Evolutionary conservation across 2,888 invertebrate species (phyloP).

Genomic region (Branchipolynoe longqiensis): DNA sequence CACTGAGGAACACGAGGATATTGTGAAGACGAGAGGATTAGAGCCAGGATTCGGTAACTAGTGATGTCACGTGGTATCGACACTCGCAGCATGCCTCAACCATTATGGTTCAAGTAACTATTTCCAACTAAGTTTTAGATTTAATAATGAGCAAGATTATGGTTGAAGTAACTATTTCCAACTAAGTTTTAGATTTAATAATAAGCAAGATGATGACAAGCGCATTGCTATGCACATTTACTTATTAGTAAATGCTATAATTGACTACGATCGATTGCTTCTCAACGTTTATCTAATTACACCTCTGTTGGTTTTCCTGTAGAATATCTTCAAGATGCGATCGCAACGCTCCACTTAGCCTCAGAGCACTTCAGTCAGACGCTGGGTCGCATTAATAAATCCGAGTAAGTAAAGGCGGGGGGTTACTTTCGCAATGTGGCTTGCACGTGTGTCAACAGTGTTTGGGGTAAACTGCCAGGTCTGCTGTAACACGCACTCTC

Average conservation of each 20-base stretch:
- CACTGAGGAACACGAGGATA: slow-evolving; percentile 6
- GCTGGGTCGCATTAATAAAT: slow-evolving; percentile 18
- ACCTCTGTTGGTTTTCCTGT: not conserved
- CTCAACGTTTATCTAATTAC: too few relatives aligned
- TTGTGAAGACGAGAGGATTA: slow-evolving; percentile 54
- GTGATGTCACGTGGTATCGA: too few relatives aligned
- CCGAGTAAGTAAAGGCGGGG: not conserved
- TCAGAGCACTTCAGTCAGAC: slow-evolving; percentile 60
- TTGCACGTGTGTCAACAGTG: slow-evolving; percentile 10
- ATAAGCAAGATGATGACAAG: too few relatives aligned
- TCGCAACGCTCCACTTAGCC: slow-evolving; percentile 63
- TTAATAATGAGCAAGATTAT: too few relatives aligned
- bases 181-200: too few relatives aligned
- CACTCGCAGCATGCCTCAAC: too few relatives aligned
- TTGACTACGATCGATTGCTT: too few relatives aligned
- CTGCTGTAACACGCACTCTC: not conserved
- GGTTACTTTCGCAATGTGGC: not conserved
- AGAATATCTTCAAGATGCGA: slow-evolving; percentile 66
- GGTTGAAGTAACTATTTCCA: too few relatives aligned
- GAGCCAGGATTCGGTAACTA: slow-evolving; percentile 51
- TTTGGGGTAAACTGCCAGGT: slow-evolving; percentile 35
- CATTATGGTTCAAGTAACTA: too few relatives aligned
- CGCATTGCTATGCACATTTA: too few relatives aligned
- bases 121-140: too few relatives aligned
- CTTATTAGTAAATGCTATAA: too few relatives aligned